Conservation (phyloP, 2,797 vertebrate genomes). For the Sebastes steindachneri region DNA sequence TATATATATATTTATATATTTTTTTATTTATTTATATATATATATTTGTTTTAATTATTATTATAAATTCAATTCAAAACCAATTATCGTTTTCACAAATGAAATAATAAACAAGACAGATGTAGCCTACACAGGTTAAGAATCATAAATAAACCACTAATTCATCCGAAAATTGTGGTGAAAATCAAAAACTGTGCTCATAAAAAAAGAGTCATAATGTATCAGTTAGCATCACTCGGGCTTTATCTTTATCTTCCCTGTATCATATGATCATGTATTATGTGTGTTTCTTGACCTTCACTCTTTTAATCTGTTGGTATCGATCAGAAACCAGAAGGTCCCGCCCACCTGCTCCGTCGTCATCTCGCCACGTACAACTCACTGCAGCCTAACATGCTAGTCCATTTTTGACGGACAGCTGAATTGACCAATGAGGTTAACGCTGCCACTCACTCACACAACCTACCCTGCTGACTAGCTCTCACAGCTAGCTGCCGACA, state of each 20-base stretch:
- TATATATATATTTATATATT: too few relatives aligned
- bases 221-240: background rate
- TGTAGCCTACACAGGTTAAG: too few relatives aligned
- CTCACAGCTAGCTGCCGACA: background rate
- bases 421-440: conserved; percentile 42
- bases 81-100: background rate
- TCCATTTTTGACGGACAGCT: background rate
- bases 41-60: too few relatives aligned
- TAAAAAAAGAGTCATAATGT: background rate
- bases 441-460: background rate
- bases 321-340: background rate
- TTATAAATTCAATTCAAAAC: background rate
- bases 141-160: background rate
- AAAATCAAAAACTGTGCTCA: background rate
- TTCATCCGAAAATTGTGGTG: background rate
- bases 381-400: conserved; percentile 69
- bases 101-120: background rate
- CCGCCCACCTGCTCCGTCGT: conserved; percentile 56
- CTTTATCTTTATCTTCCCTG: background rate
- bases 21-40: too few relatives aligned
- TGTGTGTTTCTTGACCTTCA: background rate
- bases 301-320: background rate
- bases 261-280: background rate
- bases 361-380: conserved; percentile 75
- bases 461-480: conserved; percentile 11